A percentile compares a stretch with the other conserved stretches of the same genome.
phyloP scores from a whole-genome alignment of 2,113 vertebrate species.

The Morphnarchus princeps region DNA sequence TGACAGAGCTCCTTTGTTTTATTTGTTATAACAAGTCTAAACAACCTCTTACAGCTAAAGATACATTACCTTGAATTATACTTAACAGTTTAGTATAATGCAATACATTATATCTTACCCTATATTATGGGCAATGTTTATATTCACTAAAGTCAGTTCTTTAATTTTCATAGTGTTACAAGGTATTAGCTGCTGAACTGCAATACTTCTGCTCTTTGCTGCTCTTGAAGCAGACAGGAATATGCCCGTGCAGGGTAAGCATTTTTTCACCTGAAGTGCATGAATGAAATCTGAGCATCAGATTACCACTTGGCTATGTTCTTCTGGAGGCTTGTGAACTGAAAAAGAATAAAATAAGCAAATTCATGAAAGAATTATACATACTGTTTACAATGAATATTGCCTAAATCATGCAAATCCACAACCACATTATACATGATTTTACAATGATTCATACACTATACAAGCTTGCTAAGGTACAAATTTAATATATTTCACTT shows the following conservation, averaged over 20 bases:
- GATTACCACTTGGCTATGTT: not conserved
- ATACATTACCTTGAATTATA: not conserved
- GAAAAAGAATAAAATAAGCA: not conserved
- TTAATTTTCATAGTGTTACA: not conserved
- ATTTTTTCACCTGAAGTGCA: not conserved
- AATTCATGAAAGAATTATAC: not conserved
- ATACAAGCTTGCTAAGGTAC: not conserved
- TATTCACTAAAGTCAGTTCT: not conserved
- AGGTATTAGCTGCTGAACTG: not conserved
- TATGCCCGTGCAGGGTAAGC: not conserved
- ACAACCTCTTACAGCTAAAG: not conserved
- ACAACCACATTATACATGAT: accelerated
- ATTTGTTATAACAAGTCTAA: not conserved
- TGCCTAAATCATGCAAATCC: not conserved
- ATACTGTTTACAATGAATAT: not conserved
- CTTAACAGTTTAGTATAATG: not conserved
- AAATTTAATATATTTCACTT: not conserved
- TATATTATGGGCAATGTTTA: not conserved
- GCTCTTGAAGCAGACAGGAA: not conserved
- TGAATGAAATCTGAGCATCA: not conserved
- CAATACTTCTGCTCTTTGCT: not conserved
- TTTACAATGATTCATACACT: not conserved
- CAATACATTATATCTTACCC: not conserved
- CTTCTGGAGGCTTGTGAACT: not conserved
- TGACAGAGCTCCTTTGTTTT: not conserved